Evolutionary conservation across 2,797 vertebrate species (phyloP).

Genomic region (Prunella strophiata): DNA sequence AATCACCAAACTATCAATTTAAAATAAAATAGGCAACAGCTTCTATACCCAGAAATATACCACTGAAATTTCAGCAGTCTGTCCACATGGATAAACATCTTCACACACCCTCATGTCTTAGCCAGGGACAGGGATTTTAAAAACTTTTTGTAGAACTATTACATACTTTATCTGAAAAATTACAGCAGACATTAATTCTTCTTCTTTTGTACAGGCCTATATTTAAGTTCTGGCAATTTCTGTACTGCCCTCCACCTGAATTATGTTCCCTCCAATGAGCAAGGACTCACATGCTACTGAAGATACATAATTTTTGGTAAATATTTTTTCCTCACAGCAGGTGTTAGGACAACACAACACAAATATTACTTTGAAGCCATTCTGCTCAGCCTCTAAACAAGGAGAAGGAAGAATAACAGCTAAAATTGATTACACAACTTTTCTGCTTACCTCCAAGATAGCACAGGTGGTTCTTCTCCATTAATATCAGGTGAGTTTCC

Average conservation of each 20-base stretch:
- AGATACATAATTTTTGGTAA: background rate
- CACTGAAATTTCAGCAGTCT: background rate
- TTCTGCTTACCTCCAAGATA: slow-evolving; percentile 30
- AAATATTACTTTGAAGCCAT: background rate
- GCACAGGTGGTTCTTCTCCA: slow-evolving; percentile 23
- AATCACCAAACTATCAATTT: background rate
- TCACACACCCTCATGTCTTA: background rate
- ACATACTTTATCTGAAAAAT: background rate
- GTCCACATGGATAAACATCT: background rate
- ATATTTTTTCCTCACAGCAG: background rate
- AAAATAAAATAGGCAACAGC: background rate
- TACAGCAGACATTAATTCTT: background rate
- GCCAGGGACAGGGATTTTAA: background rate
- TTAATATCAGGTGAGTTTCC: slow-evolving; percentile 24
- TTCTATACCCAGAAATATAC: background rate
- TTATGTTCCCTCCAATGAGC: background rate
- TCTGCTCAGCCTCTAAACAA: background rate
- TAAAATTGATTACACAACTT: background rate
- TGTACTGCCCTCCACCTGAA: background rate
- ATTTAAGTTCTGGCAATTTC: background rate
- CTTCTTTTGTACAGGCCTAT: background rate
- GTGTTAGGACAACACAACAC: background rate
- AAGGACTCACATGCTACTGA: background rate
- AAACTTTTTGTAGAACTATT: background rate
- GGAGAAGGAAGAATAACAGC: background rate